phyloP scores from a whole-genome alignment of 2,113 vertebrate species.

The Morone chrysops region DNA sequence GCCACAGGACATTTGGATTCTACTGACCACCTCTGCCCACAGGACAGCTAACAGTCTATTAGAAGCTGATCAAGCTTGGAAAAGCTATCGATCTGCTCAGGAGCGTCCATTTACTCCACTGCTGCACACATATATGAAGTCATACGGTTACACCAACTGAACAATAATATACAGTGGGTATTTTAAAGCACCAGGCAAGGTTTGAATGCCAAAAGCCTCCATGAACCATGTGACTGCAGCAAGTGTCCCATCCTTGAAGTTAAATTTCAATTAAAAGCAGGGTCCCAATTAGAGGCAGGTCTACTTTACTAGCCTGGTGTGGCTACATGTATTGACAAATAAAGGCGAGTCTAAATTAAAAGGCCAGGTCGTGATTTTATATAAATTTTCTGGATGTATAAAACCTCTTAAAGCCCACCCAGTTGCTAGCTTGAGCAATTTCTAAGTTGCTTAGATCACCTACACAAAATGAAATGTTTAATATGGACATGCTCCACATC shows the following conservation, averaged over 20 bases:
- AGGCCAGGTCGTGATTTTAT: too few species aligned
- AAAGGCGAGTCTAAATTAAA: too few species aligned
- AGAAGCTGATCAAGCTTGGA: constrained; percentile 74
- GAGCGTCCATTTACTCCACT: constrained; percentile 22
- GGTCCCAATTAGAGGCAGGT: too few species aligned
- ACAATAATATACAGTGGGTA: neutral
- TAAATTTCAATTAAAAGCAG: neutral
- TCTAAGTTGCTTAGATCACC: too few species aligned
- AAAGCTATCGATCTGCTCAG: constrained; percentile 65
- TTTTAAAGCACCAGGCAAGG: neutral
- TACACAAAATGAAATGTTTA: too few species aligned
- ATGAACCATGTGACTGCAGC: neutral
- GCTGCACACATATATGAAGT: constrained; percentile 12
- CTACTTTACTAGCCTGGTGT: too few species aligned
- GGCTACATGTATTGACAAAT: too few species aligned
- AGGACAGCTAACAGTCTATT: constrained; percentile 65
- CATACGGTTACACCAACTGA: neutral
- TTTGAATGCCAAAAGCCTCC: neutral
- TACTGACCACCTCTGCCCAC: constrained; percentile 12
- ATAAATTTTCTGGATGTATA: too few species aligned
- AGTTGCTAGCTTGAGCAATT: too few species aligned
- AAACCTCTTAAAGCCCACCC: too few species aligned
- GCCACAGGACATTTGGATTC: constrained; percentile 65
- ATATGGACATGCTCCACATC: too few species aligned
- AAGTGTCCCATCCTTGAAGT: neutral